Base-by-base conservation (phyloP, 2,113 vertebrate species). In the Rhinolophus ferrumequinum region DNA sequence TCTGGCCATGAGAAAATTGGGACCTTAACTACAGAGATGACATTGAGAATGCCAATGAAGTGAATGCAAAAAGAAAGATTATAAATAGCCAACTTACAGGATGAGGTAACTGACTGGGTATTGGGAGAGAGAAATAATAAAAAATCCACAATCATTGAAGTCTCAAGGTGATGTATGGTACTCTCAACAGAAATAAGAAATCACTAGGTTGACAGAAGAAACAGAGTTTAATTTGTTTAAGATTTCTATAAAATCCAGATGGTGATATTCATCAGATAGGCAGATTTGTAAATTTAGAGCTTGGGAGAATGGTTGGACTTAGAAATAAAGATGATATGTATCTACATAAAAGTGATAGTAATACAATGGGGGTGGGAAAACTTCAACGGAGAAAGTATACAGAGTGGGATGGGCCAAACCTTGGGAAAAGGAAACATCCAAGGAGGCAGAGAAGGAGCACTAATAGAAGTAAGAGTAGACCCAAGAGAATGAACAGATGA, bases 201-300 rank as follows among this genome's bases (percentile, higher is more conserved):
- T 28, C n/a, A 64, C 18, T 93, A 41, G 7, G 35, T 87, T 85
- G 75, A 18, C 80, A 38, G 41, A 67, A 56, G 26, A 93, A 69
- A 85, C 30, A 62, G 12, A 96, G 38, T 64, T 87, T 83, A 77
- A 47, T 93, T 90, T 70, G 54, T 90, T 88, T 87, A 69, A 77
- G 13, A 15, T 88, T 97, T 77, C 30, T 95, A 9, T 77, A 66
- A 28, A 79, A 88, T 95, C 35, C 28, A 72, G 13, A 12, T 83
- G 62, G 54, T 85, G 24, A 11, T 88, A 21, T 64, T 28, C 44
- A 93, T 35, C 64, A 81, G 47, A 66, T 75, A 88, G 76, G 44
- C 6, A 72, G 56, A 91, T 80, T 30, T 30, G 30, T 54, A 86
- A 81, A 6, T 56, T 60, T 47, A 77, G 60, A 93, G 60, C 52